Evolutionary conservation across 1,140 invertebrate species (phyloP).

Genomic region (Eurosta solidaginis): DNA sequence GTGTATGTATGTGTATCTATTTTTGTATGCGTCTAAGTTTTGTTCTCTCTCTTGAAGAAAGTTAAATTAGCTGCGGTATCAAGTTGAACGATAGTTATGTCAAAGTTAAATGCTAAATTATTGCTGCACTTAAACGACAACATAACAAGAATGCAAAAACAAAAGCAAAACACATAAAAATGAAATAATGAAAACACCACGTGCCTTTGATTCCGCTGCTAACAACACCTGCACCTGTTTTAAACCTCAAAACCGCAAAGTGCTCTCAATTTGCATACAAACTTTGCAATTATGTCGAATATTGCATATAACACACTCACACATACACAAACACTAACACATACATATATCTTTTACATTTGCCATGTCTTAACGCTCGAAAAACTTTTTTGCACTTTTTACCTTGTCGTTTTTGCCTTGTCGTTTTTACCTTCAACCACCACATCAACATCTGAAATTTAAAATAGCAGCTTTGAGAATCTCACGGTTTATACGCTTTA

Average conservation of each 20-base stretch:
- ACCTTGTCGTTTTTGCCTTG: not conserved
- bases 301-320: too few species aligned
- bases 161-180: too few species aligned
- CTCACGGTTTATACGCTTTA: slow-evolving; percentile 15
- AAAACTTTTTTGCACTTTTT: not conserved
- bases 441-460: not conserved
- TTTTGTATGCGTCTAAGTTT: not conserved
- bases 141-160: not conserved
- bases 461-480: not conserved
- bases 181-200: not conserved
- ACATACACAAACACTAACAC: too few species aligned
- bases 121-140: slow-evolving; percentile 12
- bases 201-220: not conserved
- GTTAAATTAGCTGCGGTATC: not conserved
- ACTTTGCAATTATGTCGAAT: not conserved
- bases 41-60: not conserved
- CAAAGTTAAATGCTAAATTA: slow-evolving; percentile 27
- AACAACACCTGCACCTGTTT: not conserved
- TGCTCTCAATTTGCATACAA: not conserved
- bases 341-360: too few species aligned
- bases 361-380: too few species aligned
- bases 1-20: not conserved
- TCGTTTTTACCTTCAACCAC: not conserved
- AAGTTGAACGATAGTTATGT: slow-evolving; percentile 11
- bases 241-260: too few species aligned